phyloP scores from a whole-genome alignment of 2,797 vertebrate genomes.

The Phoebastria nigripes region DNA sequence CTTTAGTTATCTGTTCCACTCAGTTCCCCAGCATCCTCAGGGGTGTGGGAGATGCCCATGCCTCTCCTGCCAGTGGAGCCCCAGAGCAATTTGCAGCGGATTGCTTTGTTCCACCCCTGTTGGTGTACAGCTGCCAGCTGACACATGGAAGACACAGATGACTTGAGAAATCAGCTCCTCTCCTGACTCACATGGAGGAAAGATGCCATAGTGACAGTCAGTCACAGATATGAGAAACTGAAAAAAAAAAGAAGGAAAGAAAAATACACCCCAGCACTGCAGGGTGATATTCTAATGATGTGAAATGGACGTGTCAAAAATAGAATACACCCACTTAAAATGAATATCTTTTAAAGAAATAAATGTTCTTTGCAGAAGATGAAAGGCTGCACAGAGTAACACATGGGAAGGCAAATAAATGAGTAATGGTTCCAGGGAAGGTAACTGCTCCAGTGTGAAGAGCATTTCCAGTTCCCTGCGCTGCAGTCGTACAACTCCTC shows the following conservation, averaged over 20 bases:
- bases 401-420: slow-evolving; percentile 27
- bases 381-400: slow-evolving; percentile 12
- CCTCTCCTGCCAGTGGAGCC: background rate
- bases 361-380: slow-evolving; percentile 4
- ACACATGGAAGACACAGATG: background rate
- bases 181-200: background rate
- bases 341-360: slow-evolving; percentile 37
- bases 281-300: slow-evolving; percentile 45
- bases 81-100: background rate
- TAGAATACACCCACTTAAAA: slow-evolving; percentile 52
- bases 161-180: background rate
- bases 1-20: background rate
- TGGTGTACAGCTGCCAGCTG: background rate
- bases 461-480: background rate
- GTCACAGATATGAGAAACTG: background rate
- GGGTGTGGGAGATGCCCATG: background rate
- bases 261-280: background rate
- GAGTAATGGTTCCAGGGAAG: slow-evolving; percentile 2
- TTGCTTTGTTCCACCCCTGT: background rate
- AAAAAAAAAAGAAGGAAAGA: background rate
- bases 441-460: background rate
- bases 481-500: background rate
- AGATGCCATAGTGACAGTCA: background rate
- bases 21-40: background rate
- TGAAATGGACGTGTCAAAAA: slow-evolving; percentile 54